These are phyloP conservation scores for Diachasma alloeum DNA, from an alignment of 1,140 invertebrate genomes.

Conservation along the genomic window DNA sequence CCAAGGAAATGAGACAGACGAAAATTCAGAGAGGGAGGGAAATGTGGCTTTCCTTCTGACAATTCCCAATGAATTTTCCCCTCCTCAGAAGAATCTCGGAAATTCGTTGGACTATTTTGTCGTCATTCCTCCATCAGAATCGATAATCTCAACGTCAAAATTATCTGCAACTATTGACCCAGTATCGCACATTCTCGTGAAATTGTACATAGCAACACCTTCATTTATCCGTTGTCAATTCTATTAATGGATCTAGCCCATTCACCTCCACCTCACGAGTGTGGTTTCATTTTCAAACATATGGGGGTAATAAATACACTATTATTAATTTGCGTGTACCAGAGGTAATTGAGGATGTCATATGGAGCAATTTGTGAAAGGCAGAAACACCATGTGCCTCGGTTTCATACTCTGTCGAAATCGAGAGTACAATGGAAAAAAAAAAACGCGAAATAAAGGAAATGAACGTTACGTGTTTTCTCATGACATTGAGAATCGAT, in stretches of 20 bases:
- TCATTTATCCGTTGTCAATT: too few species aligned
- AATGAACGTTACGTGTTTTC: conserved; percentile 4
- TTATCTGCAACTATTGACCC: too few species aligned
- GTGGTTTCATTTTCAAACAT: not conserved
- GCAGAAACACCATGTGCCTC: conserved; percentile 20
- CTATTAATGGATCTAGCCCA: not conserved
- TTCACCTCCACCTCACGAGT: not conserved
- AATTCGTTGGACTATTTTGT: too few species aligned
- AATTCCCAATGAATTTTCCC: not conserved
- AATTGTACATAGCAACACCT: too few species aligned
- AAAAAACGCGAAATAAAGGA: not conserved
- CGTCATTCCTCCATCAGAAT: too few species aligned
- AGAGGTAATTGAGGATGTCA: conserved; percentile 21
- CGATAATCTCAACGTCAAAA: too few species aligned
- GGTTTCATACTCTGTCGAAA: not conserved
- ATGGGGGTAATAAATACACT: not conserved
- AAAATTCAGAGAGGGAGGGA: not conserved
- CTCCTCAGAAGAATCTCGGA: not conserved
- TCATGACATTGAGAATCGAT: conserved; percentile 9
- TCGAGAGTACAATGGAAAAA: not conserved
- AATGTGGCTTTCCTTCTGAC: not conserved
- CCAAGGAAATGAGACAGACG: not conserved
- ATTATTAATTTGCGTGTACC: conserved; percentile 21
- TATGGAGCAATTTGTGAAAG: conserved; percentile 6
- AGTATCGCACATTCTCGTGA: too few species aligned